Conservation (phyloP, 1,140 invertebrate species). For the Pararge aegeria region DNA sequence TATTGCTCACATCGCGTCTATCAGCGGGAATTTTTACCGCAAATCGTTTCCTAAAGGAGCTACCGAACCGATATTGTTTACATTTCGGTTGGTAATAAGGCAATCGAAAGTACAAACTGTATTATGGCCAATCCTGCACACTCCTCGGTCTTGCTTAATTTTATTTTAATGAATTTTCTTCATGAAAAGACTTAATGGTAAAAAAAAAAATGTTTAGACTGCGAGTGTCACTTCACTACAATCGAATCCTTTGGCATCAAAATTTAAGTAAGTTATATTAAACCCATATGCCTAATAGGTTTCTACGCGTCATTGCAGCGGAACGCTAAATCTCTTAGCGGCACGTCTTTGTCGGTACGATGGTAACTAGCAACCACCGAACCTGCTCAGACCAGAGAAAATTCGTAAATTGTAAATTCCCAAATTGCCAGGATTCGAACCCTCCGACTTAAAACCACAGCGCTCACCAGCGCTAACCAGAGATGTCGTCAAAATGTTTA, state of each 20-base stretch:
- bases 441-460: not conserved
- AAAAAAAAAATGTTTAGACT: no score
- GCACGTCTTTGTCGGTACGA: not conserved
- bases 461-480: no score
- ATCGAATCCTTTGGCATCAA: no score
- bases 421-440: not conserved
- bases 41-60: slow-evolving; percentile 61
- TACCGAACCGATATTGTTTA: slow-evolving; percentile 58
- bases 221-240: no score
- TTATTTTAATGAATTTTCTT: not conserved
- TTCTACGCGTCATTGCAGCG: no score
- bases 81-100: slow-evolving; percentile 46
- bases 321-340: not conserved
- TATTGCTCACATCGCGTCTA: slow-evolving; percentile 63
- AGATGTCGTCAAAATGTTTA: no score
- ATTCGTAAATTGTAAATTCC: not conserved
- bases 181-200: slow-evolving; percentile 1
- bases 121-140: slow-evolving; percentile 44
- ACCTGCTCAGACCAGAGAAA: not conserved
- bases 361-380: not conserved
- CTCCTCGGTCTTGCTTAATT: slow-evolving; percentile 26
- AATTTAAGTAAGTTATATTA: no score
- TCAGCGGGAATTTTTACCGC: slow-evolving; percentile 58
- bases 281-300: no score
- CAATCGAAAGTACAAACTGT: slow-evolving; percentile 46